phyloP scores from a whole-genome alignment of 1,140 invertebrate species.

The Ganaspis sp. region DNA sequence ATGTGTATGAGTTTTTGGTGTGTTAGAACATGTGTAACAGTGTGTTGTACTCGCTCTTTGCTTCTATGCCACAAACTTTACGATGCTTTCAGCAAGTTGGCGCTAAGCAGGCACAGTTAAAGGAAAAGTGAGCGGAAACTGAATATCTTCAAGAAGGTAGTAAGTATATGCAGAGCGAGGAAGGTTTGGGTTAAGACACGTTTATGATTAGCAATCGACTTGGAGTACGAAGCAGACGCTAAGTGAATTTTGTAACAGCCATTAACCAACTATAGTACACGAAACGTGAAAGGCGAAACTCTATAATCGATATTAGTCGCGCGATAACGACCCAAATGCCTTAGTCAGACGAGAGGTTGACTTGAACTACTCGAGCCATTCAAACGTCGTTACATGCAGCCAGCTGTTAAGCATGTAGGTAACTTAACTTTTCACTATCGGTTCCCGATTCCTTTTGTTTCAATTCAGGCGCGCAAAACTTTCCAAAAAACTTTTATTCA shows the following conservation, averaged over 20 bases:
- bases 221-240: constrained; percentile 33
- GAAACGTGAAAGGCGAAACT: constrained; percentile 10
- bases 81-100: constrained; percentile 62
- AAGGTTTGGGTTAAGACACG: constrained; percentile 29
- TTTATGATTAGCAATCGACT: constrained; percentile 55
- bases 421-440: constrained; percentile 1
- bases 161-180: constrained; percentile 22
- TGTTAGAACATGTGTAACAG: constrained; percentile 30
- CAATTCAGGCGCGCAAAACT: not conserved
- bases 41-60: constrained; percentile 22
- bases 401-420: not conserved
- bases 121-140: constrained; percentile 46
- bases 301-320: constrained; percentile 17
- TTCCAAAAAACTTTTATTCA: too few species aligned
- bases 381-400: not conserved
- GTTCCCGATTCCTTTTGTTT: constrained; percentile 2
- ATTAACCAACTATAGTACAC: constrained; percentile 14
- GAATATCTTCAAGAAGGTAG: constrained; percentile 50
- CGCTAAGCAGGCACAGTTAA: constrained; percentile 58
- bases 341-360: not conserved
- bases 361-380: constrained; percentile 5
- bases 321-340: not conserved
- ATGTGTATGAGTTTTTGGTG: constrained; percentile 32
- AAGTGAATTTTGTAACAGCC: constrained; percentile 47
- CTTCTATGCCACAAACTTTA: constrained; percentile 56